Conservation (phyloP, 2,113 vertebrate genomes). For the Periophthalmus modestus region DNA sequence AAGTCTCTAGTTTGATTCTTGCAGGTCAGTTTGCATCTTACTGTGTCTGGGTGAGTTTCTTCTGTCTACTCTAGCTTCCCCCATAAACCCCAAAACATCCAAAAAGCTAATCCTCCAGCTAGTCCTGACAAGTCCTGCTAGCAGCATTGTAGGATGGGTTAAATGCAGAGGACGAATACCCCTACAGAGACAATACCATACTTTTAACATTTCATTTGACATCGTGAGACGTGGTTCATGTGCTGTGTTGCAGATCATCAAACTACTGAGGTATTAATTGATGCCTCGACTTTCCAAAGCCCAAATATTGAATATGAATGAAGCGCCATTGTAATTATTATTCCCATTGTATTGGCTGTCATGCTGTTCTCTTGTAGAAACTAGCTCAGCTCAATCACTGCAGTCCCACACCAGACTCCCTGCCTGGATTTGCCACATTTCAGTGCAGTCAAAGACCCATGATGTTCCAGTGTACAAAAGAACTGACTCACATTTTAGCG, state of each 20-base stretch:
- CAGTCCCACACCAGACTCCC: constrained; percentile 11
- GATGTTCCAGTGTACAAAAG: background rate
- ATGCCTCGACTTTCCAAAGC: background rate
- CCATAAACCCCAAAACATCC: too few relatives aligned
- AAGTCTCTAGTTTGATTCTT: too few relatives aligned
- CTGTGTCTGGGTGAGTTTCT: too few relatives aligned
- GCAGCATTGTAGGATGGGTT: too few relatives aligned
- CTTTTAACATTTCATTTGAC: too few relatives aligned
- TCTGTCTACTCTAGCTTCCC: too few relatives aligned
- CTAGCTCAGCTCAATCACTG: constrained; percentile 35
- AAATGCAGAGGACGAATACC: too few relatives aligned
- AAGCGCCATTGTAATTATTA: constrained; percentile 30
- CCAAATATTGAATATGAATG: constrained; percentile 4
- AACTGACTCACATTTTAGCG: background rate
- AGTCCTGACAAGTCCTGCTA: too few relatives aligned
- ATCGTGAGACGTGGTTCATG: too few relatives aligned
- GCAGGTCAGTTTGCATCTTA: too few relatives aligned
- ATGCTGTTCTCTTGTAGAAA: constrained; percentile 8
- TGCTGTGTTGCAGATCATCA: background rate
- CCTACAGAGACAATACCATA: too few relatives aligned
- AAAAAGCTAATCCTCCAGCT: too few relatives aligned
- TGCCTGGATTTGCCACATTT: background rate
- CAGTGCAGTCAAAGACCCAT: background rate
- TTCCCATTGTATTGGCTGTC: constrained; percentile 24
- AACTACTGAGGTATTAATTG: background rate